These are phyloP conservation scores for Ormyrus labotus DNA, from an alignment of 2,888 invertebrate species.

Conservation along the genomic window DNA sequence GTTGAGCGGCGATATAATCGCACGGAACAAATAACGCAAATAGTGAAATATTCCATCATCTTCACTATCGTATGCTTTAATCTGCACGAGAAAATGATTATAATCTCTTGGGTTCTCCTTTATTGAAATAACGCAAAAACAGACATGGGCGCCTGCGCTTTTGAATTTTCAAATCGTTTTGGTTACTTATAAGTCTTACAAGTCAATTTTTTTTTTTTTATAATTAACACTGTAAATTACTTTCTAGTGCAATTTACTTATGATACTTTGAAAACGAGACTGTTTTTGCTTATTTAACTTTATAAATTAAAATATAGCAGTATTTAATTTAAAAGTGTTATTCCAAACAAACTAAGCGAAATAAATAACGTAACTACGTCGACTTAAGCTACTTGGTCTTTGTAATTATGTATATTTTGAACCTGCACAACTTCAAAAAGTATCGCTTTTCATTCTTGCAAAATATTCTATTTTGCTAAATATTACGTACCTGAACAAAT, in stretches of 20 bases:
- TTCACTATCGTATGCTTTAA: neutral
- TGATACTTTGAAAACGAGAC: slow-evolving; percentile 49
- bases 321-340: too few species aligned
- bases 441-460: neutral
- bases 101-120: slow-evolving; percentile 3
- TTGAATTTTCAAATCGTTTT: too few species aligned
- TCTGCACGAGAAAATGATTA: slow-evolving; percentile 20
- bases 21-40: slow-evolving; percentile 38
- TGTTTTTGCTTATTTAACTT: neutral
- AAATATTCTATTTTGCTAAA: too few species aligned
- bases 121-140: slow-evolving; percentile 4
- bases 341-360: too few species aligned
- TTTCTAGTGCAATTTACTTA: neutral
- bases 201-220: too few species aligned
- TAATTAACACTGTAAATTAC: too few species aligned
- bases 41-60: neutral
- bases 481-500: neutral
- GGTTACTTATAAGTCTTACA: too few species aligned
- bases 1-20: slow-evolving; percentile 25
- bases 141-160: slow-evolving; percentile 28
- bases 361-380: slow-evolving; percentile 15
- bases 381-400: slow-evolving; percentile 27
- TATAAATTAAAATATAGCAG: neutral
- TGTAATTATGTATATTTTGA: slow-evolving; percentile 2
- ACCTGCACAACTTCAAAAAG: neutral